phyloP scores from a whole-genome alignment of 2,113 vertebrate genomes.

The Lophura nycthemera region DNA sequence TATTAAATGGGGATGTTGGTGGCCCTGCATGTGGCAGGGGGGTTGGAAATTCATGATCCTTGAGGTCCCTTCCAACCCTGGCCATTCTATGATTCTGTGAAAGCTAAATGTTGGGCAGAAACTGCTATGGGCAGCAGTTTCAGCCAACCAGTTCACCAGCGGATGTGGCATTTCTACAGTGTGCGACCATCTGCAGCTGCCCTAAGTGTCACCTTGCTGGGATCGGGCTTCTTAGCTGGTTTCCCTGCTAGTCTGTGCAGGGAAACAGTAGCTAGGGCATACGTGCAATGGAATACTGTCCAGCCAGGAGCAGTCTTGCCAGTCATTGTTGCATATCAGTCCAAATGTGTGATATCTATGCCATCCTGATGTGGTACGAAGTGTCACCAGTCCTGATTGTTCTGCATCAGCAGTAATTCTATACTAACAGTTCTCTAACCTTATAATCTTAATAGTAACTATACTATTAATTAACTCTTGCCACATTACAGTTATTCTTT shows the following conservation, averaged over 20 bases:
- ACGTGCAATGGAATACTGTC: background rate
- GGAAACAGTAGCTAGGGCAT: background rate
- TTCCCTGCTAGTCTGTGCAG: background rate
- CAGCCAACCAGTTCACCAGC: background rate
- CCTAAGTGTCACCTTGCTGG: background rate
- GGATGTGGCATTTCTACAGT: background rate
- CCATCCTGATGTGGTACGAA: background rate
- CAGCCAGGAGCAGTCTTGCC: background rate
- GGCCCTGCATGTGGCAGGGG: too few relatives aligned
- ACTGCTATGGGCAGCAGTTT: background rate
- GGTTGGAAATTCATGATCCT: too few relatives aligned
- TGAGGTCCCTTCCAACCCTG: too few relatives aligned
- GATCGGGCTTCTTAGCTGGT: background rate
- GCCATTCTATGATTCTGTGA: background rate
- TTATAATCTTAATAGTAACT: background rate
- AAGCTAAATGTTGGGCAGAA: background rate
- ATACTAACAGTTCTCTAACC: background rate
- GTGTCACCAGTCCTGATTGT: background rate
- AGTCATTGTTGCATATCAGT: background rate
- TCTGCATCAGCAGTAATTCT: background rate
- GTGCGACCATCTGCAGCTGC: background rate
- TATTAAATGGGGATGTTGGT: too few relatives aligned
- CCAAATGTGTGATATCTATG: background rate
- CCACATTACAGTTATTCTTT: background rate
- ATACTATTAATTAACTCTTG: background rate